These are phyloP conservation scores for Centropus bengalensis DNA, from an alignment of 2,113 vertebrate species.

Conservation along the genomic window DNA sequence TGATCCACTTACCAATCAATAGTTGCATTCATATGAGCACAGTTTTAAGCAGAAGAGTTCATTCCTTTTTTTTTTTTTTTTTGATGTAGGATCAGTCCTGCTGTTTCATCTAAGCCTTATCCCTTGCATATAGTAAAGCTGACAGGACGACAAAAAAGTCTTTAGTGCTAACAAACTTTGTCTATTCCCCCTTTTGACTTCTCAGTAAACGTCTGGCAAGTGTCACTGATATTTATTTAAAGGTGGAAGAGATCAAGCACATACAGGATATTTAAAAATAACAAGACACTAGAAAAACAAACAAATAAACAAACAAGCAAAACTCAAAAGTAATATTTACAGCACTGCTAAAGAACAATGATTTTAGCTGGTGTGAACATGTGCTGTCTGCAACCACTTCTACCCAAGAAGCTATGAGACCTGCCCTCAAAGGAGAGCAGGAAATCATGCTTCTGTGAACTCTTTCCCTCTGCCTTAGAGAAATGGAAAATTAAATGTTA, in stretches of 20 bases:
- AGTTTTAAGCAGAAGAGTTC: not conserved
- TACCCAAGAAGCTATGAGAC: not conserved
- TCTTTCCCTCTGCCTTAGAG: not conserved
- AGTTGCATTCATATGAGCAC: not conserved
- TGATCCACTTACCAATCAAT: not conserved
- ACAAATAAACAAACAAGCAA: not conserved
- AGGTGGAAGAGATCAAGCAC: not conserved
- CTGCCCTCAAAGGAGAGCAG: not conserved
- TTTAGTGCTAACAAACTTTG: constrained; percentile 6
- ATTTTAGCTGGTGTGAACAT: not conserved
- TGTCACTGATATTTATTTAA: not conserved
- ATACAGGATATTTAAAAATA: not conserved
- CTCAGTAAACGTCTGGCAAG: not conserved
- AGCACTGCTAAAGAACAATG: not conserved
- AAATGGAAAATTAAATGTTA: not conserved
- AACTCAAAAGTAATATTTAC: not conserved
- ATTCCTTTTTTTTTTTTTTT: constrained; percentile 44
- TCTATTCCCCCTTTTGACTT: not conserved
- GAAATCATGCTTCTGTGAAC: not conserved
- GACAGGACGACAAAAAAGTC: not conserved
- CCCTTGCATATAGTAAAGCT: not conserved
- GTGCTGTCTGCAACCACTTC: not conserved
- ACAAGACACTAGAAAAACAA: not conserved
- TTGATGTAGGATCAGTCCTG: not conserved
- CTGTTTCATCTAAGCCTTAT: not conserved